Conservation (phyloP, 1,140 invertebrate species). For the Hycleus phaleratus region DNA sequence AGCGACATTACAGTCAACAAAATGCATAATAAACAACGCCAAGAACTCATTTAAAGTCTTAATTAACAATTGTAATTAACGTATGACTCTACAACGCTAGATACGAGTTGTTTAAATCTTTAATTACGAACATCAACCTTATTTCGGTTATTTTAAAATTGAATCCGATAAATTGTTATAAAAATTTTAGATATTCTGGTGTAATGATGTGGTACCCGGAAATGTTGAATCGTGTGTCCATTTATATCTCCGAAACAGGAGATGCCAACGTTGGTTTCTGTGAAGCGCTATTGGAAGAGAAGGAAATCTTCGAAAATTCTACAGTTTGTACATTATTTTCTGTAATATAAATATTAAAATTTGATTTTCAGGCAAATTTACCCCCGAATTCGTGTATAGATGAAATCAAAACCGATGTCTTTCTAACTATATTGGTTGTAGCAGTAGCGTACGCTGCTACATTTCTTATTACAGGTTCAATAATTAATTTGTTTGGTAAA, state of each 20-base stretch:
- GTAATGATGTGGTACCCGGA: conserved; percentile 50
- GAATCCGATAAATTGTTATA: not conserved
- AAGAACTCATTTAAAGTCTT: too few relatives aligned
- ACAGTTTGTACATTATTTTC: not conserved
- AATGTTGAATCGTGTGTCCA: conserved; percentile 44
- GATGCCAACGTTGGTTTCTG: conserved; percentile 25
- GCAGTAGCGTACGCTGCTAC: conserved; percentile 43
- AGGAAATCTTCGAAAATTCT: conserved; percentile 1
- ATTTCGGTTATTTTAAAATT: too few relatives aligned
- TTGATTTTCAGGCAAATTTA: not conserved
- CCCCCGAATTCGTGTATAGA: conserved; percentile 22
- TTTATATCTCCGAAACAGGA: conserved; percentile 10
- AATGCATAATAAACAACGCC: too few relatives aligned
- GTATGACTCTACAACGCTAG: too few relatives aligned
- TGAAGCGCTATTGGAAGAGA: conserved; percentile 20
- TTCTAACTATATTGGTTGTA: conserved; percentile 45
- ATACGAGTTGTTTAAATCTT: too few relatives aligned
- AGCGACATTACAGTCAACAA: too few relatives aligned
- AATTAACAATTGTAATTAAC: too few relatives aligned
- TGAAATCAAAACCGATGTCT: conserved; percentile 39
- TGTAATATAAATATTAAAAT: not conserved
- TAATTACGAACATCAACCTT: too few relatives aligned
- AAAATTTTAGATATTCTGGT: conserved; percentile 44
- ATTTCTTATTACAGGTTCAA: conserved; percentile 44
- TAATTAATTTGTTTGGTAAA: conserved; percentile 45